phyloP scores from a whole-genome alignment of 2,888 invertebrate genomes.

The Steinernema hermaphroditum region DNA sequence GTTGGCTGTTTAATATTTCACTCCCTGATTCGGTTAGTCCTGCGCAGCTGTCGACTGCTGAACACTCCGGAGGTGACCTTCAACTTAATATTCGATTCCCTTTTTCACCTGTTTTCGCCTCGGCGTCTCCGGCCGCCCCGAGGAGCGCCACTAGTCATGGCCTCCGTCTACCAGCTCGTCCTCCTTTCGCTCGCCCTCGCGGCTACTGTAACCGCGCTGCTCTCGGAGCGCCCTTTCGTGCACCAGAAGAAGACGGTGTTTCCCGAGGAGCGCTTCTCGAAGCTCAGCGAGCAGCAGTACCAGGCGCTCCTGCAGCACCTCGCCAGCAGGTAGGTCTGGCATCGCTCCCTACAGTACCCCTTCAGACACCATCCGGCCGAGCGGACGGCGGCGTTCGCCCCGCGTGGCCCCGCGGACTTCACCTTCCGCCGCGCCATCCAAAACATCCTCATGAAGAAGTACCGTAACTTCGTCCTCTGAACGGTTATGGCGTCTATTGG shows the following conservation, averaged over 20 bases:
- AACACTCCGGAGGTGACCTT: conserved; percentile 1
- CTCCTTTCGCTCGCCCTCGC: neutral
- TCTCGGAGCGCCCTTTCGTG: neutral
- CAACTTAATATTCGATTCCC: conserved; percentile 15
- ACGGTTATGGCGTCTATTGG: neutral
- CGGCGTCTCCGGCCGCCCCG: too few species aligned
- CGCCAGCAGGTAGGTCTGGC: neutral
- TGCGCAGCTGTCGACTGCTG: neutral
- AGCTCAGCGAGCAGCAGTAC: conserved; percentile 13
- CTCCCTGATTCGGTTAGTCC: neutral
- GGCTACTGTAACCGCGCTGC: neutral
- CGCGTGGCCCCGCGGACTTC: neutral
- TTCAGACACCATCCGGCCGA: neutral
- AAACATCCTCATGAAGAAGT: conserved; percentile 22
- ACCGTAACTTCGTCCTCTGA: neutral
- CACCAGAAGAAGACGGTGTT: conserved; percentile 20
- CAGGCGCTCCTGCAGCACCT: conserved; percentile 13
- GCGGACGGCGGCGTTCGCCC: neutral
- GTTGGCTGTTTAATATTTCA: neutral
- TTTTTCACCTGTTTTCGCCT: conserved; percentile 18
- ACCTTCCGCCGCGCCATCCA: conserved; percentile 14
- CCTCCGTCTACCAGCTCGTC: neutral
- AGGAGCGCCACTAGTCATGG: conserved; percentile 2
- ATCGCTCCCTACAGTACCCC: too few species aligned
- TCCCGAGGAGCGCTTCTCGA: neutral